A percentile compares a stretch with the other conserved stretches of the same genome.
phyloP scores from a whole-genome alignment of 92 coral and sea anemone species.

The Galaxea fascicularis region DNA sequence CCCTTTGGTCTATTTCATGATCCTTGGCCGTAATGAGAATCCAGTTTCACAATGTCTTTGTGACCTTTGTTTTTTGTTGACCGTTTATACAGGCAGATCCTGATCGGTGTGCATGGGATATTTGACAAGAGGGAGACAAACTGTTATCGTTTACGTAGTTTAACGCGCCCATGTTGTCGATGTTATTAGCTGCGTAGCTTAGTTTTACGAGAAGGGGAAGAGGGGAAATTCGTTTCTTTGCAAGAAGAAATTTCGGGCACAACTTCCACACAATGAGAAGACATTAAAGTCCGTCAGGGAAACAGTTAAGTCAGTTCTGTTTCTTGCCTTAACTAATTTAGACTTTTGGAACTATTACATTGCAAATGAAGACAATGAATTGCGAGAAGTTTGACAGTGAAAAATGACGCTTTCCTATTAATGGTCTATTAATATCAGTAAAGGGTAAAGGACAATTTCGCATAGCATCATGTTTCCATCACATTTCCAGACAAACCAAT shows the following conservation, averaged over 20 bases:
- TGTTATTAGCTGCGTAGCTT: constrained; percentile 18
- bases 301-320: constrained; percentile 23
- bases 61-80: constrained; percentile 41
- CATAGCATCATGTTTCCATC: not conserved
- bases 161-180: constrained; percentile 20
- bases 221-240: constrained; percentile 28
- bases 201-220: constrained; percentile 21
- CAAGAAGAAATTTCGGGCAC: constrained; percentile 39
- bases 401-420: too few relatives aligned
- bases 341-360: too few relatives aligned
- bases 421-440: constrained; percentile 1
- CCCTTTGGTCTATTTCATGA: constrained; percentile 1
- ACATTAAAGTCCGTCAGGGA: constrained; percentile 28
- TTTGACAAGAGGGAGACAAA: constrained; percentile 29
- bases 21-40: too few relatives aligned
- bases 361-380: too few relatives aligned
- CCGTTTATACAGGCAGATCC: constrained; percentile 12
- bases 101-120: constrained; percentile 32
- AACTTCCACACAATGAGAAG: constrained; percentile 23
- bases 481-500: too few relatives aligned
- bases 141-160: constrained; percentile 28
- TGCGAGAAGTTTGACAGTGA: too few relatives aligned
- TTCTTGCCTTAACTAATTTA: constrained; percentile 13
- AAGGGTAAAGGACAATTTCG: not conserved
- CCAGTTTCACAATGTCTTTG: constrained; percentile 41